phyloP scores from a whole-genome alignment of 2,797 vertebrate species.

The Danionella dracula region DNA sequence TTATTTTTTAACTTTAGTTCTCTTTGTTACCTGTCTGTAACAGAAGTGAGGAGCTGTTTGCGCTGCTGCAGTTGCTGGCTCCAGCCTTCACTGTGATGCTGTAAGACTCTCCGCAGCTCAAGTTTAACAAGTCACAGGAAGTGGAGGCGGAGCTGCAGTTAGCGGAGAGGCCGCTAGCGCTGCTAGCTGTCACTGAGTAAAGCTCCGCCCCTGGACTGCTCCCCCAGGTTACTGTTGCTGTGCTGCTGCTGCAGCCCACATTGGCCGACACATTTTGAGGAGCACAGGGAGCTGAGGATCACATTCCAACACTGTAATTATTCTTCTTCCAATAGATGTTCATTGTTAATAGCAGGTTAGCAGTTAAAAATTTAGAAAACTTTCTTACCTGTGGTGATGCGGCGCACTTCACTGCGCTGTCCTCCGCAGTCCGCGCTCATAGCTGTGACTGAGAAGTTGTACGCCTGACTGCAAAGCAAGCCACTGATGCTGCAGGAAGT shows the following conservation, averaged over 20 bases:
- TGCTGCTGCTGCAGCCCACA: slow-evolving; percentile 33
- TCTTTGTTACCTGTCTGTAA: slow-evolving; percentile 35
- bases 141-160: slow-evolving; percentile 21
- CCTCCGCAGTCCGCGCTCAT: slow-evolving; percentile 51
- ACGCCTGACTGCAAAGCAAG: slow-evolving; percentile 60
- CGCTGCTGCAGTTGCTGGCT: slow-evolving; percentile 27
- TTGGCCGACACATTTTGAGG: slow-evolving; percentile 27
- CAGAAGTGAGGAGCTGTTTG: slow-evolving; percentile 17
- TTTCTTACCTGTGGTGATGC: slow-evolving; percentile 52
- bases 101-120: slow-evolving; percentile 36
- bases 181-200: slow-evolving; percentile 33
- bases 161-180: slow-evolving; percentile 6
- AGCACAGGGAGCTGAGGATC: slow-evolving; percentile 36
- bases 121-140: slow-evolving; percentile 27
- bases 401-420: slow-evolving; percentile 47
- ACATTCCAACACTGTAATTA: no score
- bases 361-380: background rate
- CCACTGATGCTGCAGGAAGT: slow-evolving; percentile 56
- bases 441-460: slow-evolving; percentile 57
- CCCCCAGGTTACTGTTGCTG: slow-evolving; percentile 26
- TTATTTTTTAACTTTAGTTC: no score
- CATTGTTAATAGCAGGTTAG: no score
- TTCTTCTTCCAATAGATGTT: no score
- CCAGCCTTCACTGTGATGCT: slow-evolving; percentile 21
- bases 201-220: slow-evolving; percentile 9